Evolutionary conservation across 1,140 invertebrate genomes (phyloP), one percentile per base, ranked within the genome.

Genomic region (Chymomyza costata): DNA sequence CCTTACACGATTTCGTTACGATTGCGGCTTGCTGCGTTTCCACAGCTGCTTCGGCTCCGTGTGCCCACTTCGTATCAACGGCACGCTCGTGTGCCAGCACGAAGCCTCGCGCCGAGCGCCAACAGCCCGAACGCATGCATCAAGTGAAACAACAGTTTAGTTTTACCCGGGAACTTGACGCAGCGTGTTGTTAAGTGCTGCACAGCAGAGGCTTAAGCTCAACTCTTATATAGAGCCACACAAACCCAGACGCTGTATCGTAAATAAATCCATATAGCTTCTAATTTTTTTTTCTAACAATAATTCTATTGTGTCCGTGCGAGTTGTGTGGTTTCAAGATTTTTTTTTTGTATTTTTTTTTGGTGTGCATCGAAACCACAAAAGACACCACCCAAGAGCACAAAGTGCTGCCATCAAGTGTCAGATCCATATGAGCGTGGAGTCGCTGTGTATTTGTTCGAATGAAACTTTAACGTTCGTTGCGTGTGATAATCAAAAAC

Each of bases 101-200:
- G 5, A 6, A 10, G 5, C 25, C 10, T 10, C 10, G 25, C 25
- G 5, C 10, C 10, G 25, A 10, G 43, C 51, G 46, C 37, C 14
- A 32, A 35, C 55, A 46, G 57, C 44, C 45, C 18, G 52, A 62
- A 51, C 49, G 81, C 80, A 81, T 83, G 81, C 81, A 83, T 83
- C 80, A 83, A 83, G 81, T 83, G 80, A 73, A 83, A 69, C 56
- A 62, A 62, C 54, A 54, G 56, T 55, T 58, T 68, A 83, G 80
- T 83, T 83, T 83, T 83, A 69, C 81, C 81, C 81, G 81, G 81
- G 81, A 76, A 81, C 70, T 68, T 61, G 70, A 62, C 57, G 81
- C 73, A 60, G 67, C 67, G 67, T 65, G 70, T 74, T 73, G 61
- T 65, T 31, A 19, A 38, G 30, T 50, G 38, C 19, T 35, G 25